Evolutionary conservation across 2,888 invertebrate species (phyloP).

Genomic region (Asteroscopus sphinx): DNA sequence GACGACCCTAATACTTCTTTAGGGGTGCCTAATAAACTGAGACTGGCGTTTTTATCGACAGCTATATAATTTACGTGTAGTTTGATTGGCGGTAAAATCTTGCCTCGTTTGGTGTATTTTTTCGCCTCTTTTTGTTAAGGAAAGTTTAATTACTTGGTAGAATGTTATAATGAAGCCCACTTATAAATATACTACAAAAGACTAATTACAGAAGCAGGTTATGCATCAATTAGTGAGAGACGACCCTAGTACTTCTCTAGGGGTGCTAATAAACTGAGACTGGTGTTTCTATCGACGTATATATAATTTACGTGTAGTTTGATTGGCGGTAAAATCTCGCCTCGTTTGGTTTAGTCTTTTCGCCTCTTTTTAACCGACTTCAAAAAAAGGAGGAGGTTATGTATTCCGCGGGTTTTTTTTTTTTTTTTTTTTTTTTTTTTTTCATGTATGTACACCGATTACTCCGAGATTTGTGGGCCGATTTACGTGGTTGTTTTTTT

Average conservation of each 20-base stretch:
- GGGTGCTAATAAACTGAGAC: slow-evolving; percentile 42
- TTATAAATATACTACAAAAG: too few species aligned
- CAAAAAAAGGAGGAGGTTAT: too few species aligned
- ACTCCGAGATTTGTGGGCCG: too few species aligned
- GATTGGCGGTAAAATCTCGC: slow-evolving; percentile 21
- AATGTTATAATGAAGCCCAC: too few species aligned
- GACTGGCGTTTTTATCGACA: slow-evolving; percentile 39
- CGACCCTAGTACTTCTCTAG: slow-evolving; percentile 39
- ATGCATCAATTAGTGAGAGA: slow-evolving; percentile 41
- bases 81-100: slow-evolving; percentile 24
- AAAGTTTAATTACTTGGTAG: background rate
- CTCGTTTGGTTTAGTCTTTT: background rate
- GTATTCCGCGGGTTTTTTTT: too few species aligned
- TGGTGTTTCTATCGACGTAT: slow-evolving; percentile 36
- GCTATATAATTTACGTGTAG: slow-evolving; percentile 33
- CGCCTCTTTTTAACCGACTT: too few species aligned
- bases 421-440: too few species aligned
- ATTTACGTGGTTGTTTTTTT: too few species aligned
- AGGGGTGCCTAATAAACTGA: slow-evolving; percentile 45
- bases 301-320: slow-evolving; percentile 35
- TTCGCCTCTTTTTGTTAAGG: background rate
- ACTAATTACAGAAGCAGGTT: slow-evolving; percentile 43
- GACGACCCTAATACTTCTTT: slow-evolving; percentile 41
- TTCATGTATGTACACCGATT: too few species aligned
- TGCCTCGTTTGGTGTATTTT: slow-evolving; percentile 2